Evolutionary conservation across 2,113 vertebrate genomes (phyloP), one percentile per base, ranked within the genome.

Genomic region (Menura novaehollandiae): DNA sequence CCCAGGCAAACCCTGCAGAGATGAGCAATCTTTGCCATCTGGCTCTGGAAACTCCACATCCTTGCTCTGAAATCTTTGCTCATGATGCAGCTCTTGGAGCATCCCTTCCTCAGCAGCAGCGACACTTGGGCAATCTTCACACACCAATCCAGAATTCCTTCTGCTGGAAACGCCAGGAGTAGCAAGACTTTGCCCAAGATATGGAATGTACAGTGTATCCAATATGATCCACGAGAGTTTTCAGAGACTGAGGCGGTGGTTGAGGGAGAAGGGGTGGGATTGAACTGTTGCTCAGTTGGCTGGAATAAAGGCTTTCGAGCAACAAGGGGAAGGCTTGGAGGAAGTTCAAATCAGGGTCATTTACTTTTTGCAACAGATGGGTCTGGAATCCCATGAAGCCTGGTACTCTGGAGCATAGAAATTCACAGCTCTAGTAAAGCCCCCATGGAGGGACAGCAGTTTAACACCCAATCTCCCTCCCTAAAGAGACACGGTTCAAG

Each of bases 261-360:
- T 58, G 72, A 89, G 53, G 73, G 41, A 78, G 81, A 88, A 87
- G 41, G 60, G 47, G 55, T 93, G 73, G 63, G 55, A 69, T 3
- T 43, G 74, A 79, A 58, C 43, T 44, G 39, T 23, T 85, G 63
- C 58, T 94, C 71, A 83, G 28, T 79, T 91, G 81, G 81, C 62
- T 68, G n/a, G 47, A 93, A 58, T 47, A 76, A 95, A 85, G 53
- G 23, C 53, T 93, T 94, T 94, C 8, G 0, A 92, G 76, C 56
- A 92, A 89, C n/a, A 60, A 58, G 91, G 86, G 80, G 76, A 92
- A 84, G 79, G 77, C 44, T 76, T 88, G 79, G 67, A 91, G 79
- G 59, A 93, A 95, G 82, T 93, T 97, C 76, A 96, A n/a, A 67
- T 71, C 46, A 63, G 68, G 95, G 86, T 95, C 83, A 87, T 55